Conservation (phyloP, 1,140 invertebrate species). For the Neodiprion pinetum region DNA sequence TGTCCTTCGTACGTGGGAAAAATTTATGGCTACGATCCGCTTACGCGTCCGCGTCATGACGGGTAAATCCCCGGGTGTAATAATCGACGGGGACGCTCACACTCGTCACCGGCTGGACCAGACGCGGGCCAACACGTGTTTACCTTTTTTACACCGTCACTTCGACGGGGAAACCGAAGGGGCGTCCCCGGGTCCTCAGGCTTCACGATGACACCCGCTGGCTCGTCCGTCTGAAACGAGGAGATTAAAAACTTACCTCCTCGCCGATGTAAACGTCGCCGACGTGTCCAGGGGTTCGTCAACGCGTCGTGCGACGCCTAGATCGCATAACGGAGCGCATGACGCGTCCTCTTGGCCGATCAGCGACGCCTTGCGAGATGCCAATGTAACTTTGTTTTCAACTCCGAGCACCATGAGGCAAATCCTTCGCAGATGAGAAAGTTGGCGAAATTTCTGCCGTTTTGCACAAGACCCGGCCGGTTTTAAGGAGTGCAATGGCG, state of each 20-base stretch:
- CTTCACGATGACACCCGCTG: background rate
- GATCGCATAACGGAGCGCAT: no score
- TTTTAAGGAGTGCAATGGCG: background rate
- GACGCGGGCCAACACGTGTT: constrained; percentile 53
- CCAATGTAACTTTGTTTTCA: no score
- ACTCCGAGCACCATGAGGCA: background rate
- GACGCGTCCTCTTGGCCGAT: constrained; percentile 33
- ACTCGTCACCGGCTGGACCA: constrained; percentile 27
- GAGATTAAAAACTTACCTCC: constrained; percentile 7
- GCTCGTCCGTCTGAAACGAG: background rate
- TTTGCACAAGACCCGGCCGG: constrained; percentile 7
- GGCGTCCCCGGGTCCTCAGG: background rate
- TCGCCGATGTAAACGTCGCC: background rate
- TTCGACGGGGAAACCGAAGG: constrained; percentile 27
- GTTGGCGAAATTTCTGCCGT: constrained; percentile 22
- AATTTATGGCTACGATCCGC: background rate
- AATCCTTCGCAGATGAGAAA: constrained; percentile 17
- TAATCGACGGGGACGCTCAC: constrained; percentile 11
- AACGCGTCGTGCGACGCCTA: background rate
- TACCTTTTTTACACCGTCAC: constrained; percentile 40
- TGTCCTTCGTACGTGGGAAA: background rate
- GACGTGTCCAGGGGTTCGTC: background rate
- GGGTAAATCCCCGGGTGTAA: constrained; percentile 20
- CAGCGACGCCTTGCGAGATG: constrained; percentile 13
- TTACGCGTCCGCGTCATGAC: background rate